Base-by-base conservation (phyloP, 2,797 vertebrate genomes). In the Valencia hispanica region DNA sequence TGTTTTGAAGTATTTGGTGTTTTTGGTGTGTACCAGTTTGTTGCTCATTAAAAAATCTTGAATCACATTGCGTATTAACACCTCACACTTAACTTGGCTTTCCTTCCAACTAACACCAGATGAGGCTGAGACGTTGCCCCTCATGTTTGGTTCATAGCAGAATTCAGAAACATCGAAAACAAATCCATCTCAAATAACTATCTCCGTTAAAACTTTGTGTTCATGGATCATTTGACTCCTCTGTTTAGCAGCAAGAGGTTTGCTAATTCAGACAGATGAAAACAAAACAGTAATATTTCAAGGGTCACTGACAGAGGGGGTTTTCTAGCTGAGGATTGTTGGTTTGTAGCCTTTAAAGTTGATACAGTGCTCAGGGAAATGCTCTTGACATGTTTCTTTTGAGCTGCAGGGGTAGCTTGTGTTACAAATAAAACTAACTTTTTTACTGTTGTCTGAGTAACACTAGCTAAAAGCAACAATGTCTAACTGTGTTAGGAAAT, bases 261-360 rank as follows among this genome's bases (percentile, higher is more conserved):
- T 73, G 59, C 51, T 84, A 73, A 87, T 85, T 85, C 71, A 77
- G 73, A 87, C 70, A 84, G 84, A 90, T 88, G 45, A 92, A 90
- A 92, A 68, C 79, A 83, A 87, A 90, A 87, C 81, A 87, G 79
- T 84, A 80, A 89, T 76, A 79, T 75, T 85, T 73, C 45, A 81
- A 77, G 79, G 78, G 81, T 83, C 84, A 66, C n/a, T 39, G 77
- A 78, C 32, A 25, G 20, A 41, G 51, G 36, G 41, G 36, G 22
- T 5, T 22, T 53, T 79, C 34, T 79, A 66, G 72, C 8, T 68
- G 41, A 59, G 65, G 34, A 51, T 48, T 68, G 74, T 77, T 79
- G 50, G 45, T 70, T 72, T 72, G 39, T 73, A 66, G 43, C 57
- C 77, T 68, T 34, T 12, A 32, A 68, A 36, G 66, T 50, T 34